Evolutionary conservation across 1,140 invertebrate species (phyloP).

Genomic region (Wiebesia pumilae): DNA sequence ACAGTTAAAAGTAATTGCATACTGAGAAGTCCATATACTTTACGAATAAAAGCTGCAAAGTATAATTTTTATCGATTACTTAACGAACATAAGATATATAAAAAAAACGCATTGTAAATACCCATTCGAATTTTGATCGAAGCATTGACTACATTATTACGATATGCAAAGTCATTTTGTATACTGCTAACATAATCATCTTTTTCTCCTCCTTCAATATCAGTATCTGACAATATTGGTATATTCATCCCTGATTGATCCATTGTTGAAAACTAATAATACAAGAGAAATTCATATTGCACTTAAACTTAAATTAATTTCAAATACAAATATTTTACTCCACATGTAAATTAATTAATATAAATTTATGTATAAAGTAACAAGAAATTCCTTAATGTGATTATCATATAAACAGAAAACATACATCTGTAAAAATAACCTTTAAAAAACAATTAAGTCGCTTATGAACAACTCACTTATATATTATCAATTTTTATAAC

Average conservation of each 20-base stretch:
- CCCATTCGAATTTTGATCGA: conserved; percentile 80
- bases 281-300: neutral
- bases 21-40: conserved; percentile 87
- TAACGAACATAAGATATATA: neutral
- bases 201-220: conserved; percentile 77
- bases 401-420: neutral
- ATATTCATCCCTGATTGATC: neutral
- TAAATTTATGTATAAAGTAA: neutral
- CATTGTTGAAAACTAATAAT: conserved; percentile 8
- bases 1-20: conserved; percentile 85
- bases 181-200: conserved; percentile 64
- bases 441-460: neutral
- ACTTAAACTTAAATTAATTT: too few relatives aligned
- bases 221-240: conserved; percentile 76
- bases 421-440: neutral
- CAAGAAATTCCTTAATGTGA: neutral
- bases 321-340: neutral
- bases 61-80: neutral
- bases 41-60: conserved; percentile 82
- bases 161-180: conserved; percentile 82
- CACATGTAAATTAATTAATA: neutral
- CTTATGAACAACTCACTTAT: neutral
- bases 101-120: conserved; percentile 50
- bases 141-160: conserved; percentile 82
- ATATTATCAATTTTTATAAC: neutral